phyloP scores from a whole-genome alignment of 2,113 vertebrate species.

The Brachypteracias leptosomus region DNA sequence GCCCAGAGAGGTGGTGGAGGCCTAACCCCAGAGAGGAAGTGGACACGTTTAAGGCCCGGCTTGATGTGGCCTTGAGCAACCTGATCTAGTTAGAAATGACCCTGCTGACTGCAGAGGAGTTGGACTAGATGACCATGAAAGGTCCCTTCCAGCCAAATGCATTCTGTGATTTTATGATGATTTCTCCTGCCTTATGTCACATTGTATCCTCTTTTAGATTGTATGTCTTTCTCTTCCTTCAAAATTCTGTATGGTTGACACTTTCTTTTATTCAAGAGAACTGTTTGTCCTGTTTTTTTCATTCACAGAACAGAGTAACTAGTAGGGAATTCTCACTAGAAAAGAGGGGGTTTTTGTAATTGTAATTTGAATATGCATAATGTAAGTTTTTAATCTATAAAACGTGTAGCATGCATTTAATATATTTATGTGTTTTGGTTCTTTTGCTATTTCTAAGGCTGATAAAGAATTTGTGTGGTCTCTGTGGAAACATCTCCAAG shows the following conservation, averaged over 20 bases:
- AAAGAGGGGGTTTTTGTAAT: neutral
- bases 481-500: conserved; percentile 91
- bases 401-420: neutral
- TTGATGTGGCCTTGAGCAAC: too few species aligned
- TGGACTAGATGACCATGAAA: too few species aligned
- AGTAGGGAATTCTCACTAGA: neutral
- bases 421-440: neutral
- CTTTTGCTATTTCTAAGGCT: conserved; percentile 75
- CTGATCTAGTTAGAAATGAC: too few species aligned
- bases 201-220: neutral
- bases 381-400: neutral
- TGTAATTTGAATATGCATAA: neutral
- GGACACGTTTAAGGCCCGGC: too few species aligned
- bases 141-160: too few species aligned
- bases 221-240: neutral
- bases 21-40: too few species aligned
- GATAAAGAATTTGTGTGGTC: conserved; percentile 98
- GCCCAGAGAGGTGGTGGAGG: too few species aligned
- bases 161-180: too few species aligned
- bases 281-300: neutral
- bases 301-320: neutral
- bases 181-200: neutral
- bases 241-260: neutral
- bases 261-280: neutral
- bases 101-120: too few species aligned